Conservation (phyloP, 2,797 vertebrate genomes). For the Neostethus bicornis region DNA sequence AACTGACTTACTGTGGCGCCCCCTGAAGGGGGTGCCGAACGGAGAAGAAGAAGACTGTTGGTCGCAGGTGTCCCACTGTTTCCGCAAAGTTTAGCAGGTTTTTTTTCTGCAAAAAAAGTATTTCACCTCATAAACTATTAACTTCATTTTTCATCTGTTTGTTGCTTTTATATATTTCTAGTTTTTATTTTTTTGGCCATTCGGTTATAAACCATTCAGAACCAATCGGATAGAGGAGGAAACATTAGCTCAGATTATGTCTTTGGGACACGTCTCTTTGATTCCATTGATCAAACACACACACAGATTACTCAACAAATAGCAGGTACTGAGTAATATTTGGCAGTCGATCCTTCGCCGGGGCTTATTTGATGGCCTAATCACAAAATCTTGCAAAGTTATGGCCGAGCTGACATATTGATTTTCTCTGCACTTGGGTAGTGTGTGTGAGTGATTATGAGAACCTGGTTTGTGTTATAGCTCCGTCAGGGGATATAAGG, state of each 20-base stretch:
- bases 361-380: conserved; percentile 72
- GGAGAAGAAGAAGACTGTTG: no score
- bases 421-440: conserved; percentile 65
- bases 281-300: conserved; percentile 40
- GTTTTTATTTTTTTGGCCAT: no score
- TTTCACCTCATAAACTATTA: no score
- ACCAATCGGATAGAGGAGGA: conserved; percentile 11
- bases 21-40: no score
- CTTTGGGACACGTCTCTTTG: conserved; percentile 45
- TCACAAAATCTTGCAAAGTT: conserved; percentile 74
- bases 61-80: no score
- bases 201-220: conserved; percentile 19
- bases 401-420: conserved; percentile 60
- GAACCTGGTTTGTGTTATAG: conserved; percentile 68
- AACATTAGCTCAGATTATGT: conserved; percentile 26
- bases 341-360: conserved; percentile 59
- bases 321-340: conserved; percentile 54
- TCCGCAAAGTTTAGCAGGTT: no score
- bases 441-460: conserved; percentile 71
- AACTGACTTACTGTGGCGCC: no score
- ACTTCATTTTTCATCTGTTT: no score
- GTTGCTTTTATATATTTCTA: no score
- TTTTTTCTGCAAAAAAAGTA: no score
- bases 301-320: conserved; percentile 46
- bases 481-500: conserved; percentile 59